Conservation (phyloP, 2,113 vertebrate species). For the Datnioides undecimradiatus region DNA sequence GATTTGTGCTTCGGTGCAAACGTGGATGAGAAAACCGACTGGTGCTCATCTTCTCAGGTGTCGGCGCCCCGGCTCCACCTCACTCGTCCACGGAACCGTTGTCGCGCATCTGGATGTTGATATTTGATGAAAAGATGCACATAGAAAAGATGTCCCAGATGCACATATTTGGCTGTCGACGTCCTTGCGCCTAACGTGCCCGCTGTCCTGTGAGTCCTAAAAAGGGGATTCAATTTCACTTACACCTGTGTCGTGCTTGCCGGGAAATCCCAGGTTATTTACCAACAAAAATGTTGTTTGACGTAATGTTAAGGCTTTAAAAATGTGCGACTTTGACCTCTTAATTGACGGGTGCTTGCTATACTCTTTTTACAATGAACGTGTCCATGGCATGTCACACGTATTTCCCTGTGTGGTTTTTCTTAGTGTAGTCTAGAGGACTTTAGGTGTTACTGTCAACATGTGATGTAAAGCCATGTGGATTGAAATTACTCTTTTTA, state of each 20-base stretch:
- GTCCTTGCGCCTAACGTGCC: conserved; percentile 20
- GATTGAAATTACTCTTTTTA: conserved; percentile 64
- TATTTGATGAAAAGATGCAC: not conserved
- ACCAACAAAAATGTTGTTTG: conserved; percentile 60
- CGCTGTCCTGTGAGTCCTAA: conserved; percentile 32
- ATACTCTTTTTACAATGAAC: conserved; percentile 72
- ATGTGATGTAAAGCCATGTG: conserved; percentile 84
- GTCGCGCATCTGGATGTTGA: conserved; percentile 13
- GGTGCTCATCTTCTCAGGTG: conserved; percentile 51
- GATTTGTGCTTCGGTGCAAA: conserved; percentile 9
- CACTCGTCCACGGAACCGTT: not conserved
- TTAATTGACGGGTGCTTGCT: conserved; percentile 76
- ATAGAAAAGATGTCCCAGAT: no score
- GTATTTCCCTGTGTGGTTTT: conserved; percentile 83
- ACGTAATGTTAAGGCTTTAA: conserved; percentile 73
- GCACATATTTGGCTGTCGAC: conserved; percentile 5
- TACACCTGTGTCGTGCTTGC: conserved; percentile 58
- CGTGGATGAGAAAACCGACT: conserved; percentile 9
- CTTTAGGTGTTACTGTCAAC: conserved; percentile 83
- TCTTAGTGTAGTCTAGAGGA: conserved; percentile 81
- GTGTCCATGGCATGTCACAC: conserved; percentile 85
- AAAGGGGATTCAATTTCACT: conserved; percentile 40
- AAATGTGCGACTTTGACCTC: conserved; percentile 69
- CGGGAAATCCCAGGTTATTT: conserved; percentile 45
- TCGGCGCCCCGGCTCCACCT: conserved; percentile 8